phyloP scores from a whole-genome alignment of 1,140 invertebrate genomes.

The Calliopsis andreniformis region DNA sequence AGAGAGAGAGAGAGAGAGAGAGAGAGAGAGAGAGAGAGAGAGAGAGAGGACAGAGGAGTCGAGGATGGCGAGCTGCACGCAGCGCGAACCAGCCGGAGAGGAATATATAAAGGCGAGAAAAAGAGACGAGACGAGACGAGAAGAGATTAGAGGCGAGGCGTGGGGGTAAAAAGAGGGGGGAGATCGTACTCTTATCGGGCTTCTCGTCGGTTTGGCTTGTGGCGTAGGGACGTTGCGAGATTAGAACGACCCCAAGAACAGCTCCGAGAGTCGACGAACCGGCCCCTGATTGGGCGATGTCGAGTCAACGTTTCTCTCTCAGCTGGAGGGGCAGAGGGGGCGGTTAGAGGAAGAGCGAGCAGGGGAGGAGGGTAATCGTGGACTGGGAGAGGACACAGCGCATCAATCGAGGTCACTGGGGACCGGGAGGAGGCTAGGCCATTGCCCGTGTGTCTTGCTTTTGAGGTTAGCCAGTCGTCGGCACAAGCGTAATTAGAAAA shows the following conservation, averaged over 20 bases:
- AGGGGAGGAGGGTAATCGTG: constrained; percentile 41
- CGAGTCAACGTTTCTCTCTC: constrained; percentile 65
- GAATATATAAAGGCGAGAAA: constrained; percentile 39
- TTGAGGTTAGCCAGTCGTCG: constrained; percentile 76
- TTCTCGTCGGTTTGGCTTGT: constrained; percentile 69
- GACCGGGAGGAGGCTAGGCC: constrained; percentile 76
- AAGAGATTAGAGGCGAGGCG: not conserved
- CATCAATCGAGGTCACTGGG: constrained; percentile 79
- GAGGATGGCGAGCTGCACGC: constrained; percentile 22
- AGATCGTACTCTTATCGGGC: constrained; percentile 65
- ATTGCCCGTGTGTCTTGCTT: constrained; percentile 76
- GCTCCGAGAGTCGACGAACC: constrained; percentile 66
- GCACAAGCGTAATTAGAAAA: constrained; percentile 75
- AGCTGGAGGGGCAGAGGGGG: not conserved
- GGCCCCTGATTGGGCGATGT: constrained; percentile 61
- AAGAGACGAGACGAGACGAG: constrained; percentile 33
- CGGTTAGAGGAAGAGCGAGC: constrained; percentile 17
- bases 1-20: no score
- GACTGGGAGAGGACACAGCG: constrained; percentile 67
- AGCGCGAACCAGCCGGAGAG: constrained; percentile 9
- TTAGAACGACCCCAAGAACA: constrained; percentile 70
- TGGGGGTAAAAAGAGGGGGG: not conserved
- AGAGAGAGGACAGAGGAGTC: constrained; percentile 5
- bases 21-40: no score
- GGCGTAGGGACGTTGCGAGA: constrained; percentile 69